These are phyloP conservation scores for Microdon myrmicae DNA, from an alignment of 2,888 invertebrate species.

Conservation along the genomic window DNA sequence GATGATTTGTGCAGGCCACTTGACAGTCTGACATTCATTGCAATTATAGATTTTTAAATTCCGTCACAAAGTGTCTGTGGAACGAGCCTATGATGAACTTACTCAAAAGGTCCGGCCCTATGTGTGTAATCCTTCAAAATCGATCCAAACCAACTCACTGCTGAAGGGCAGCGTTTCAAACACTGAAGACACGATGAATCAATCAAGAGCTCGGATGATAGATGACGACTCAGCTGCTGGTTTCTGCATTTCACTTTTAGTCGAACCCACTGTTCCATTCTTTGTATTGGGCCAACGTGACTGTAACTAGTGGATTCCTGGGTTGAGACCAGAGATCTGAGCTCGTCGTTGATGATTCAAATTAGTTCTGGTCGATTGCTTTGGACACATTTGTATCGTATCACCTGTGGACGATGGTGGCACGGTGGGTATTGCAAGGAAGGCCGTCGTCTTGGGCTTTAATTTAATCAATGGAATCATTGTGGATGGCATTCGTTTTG, in stretches of 20 bases:
- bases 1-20: slow-evolving; percentile 43
- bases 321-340: background rate
- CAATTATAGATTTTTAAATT: slow-evolving; percentile 50
- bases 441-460: slow-evolving; percentile 8
- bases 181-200: slow-evolving; percentile 26
- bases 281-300: slow-evolving; percentile 8
- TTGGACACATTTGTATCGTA: slow-evolving; percentile 43
- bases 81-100: slow-evolving; percentile 20
- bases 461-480: slow-evolving; percentile 39
- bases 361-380: slow-evolving; percentile 46
- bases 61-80: slow-evolving; percentile 23
- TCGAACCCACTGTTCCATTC: slow-evolving; percentile 40
- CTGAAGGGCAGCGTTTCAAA: background rate
- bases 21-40: slow-evolving; percentile 51
- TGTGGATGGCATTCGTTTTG: slow-evolving; percentile 39
- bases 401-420: slow-evolving; percentile 27
- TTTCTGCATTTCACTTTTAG: slow-evolving; percentile 33
- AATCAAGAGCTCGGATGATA: slow-evolving; percentile 34
- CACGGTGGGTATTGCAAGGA: slow-evolving; percentile 11
- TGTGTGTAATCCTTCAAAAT: slow-evolving; percentile 18
- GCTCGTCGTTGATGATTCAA: slow-evolving; percentile 15
- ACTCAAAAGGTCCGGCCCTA: slow-evolving; percentile 8
- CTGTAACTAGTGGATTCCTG: no score
- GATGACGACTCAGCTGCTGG: slow-evolving; percentile 17
- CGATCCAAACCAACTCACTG: slow-evolving; percentile 3